Conservation (phyloP, 2,113 vertebrate species). For the Periophthalmodon schlosseri region DNA sequence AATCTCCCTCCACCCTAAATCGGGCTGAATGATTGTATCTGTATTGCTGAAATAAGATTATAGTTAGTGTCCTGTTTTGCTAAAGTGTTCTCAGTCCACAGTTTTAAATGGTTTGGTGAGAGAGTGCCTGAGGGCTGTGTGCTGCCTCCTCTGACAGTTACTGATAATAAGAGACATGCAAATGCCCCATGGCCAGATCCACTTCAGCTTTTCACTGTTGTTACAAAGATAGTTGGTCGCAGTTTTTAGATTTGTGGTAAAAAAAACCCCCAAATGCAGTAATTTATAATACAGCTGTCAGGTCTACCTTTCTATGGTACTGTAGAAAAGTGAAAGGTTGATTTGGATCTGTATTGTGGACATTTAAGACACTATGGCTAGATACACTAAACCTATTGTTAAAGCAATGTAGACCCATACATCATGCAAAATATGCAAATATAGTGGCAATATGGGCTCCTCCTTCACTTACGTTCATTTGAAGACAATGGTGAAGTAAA, state of each 20-base stretch:
- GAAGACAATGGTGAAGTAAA: too few species aligned
- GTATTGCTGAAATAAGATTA: conserved; percentile 54
- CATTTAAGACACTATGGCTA: too few species aligned
- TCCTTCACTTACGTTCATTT: too few species aligned
- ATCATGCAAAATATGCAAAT: too few species aligned
- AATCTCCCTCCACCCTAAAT: neutral
- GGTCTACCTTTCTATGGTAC: too few species aligned
- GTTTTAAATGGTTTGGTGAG: conserved; percentile 15
- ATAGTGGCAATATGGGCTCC: too few species aligned
- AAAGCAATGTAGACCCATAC: too few species aligned
- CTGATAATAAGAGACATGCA: conserved; percentile 77
- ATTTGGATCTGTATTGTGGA: too few species aligned
- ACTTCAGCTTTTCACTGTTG: conserved; percentile 11
- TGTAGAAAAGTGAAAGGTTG: too few species aligned
- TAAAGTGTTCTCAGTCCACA: conserved; percentile 37
- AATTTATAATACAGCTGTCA: too few species aligned
- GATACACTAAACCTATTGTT: too few species aligned
- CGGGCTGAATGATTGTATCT: conserved; percentile 26
- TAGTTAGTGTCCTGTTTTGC: conserved; percentile 52
- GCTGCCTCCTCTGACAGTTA: conserved; percentile 71
- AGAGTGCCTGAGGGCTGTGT: conserved; percentile 61
- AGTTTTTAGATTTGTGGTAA: neutral
- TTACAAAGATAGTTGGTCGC: neutral
- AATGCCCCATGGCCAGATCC: conserved; percentile 59
- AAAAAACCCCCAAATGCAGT: neutral